Evolutionary conservation across 2,113 vertebrate species (phyloP), one percentile per base, ranked within the genome.

Genomic region (Cichladusa arquata): DNA sequence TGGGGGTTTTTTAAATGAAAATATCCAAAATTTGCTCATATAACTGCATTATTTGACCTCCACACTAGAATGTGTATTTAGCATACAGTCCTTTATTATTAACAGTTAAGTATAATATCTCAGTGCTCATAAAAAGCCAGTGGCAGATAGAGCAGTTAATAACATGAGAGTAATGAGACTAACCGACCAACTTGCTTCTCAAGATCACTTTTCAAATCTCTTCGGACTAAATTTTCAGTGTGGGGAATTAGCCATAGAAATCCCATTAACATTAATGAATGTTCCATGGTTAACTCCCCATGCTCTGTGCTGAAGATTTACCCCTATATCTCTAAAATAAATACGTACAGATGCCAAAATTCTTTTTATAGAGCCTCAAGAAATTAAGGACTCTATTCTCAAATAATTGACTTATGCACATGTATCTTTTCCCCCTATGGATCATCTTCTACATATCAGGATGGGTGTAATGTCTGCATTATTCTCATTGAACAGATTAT

Each of bases 201-300:
- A 57, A 95, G 67, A 95, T 95, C 85, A 95, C 78, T 97, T 95
- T 57, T 94, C 91, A 97, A 95, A 96, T 96, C 77, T 97, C 95
- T 95, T 95, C 96, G 91, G 85, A 92, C 91, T 97, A 96, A 96
- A 97, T 97, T 96, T 97, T 96, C 71, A 89, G 94, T 90, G 65
- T 96, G 61, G 94, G 90, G 91, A 97, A 97, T 97, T 96, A 97
- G 74, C 81, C 93, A 94, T n/a, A 97, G 93, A 86, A 93, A 97
- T 97, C 88, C 92, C 93, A 97, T 97, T 96, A 96, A 86, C 65
- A 8, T 93, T 97, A 97, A 97, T 86, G 93, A 94, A 82, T 91
- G 91, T 79, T 97, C 86, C 93, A 89, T 92, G 61, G 86, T 38
- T 91, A 97, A 97, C 90, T 98, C 78, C 85, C 91, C 44, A 80